Evolutionary conservation across 2,797 vertebrate genomes (phyloP), one percentile per base, ranked within the genome.

Genomic region (Ibycter americanus): DNA sequence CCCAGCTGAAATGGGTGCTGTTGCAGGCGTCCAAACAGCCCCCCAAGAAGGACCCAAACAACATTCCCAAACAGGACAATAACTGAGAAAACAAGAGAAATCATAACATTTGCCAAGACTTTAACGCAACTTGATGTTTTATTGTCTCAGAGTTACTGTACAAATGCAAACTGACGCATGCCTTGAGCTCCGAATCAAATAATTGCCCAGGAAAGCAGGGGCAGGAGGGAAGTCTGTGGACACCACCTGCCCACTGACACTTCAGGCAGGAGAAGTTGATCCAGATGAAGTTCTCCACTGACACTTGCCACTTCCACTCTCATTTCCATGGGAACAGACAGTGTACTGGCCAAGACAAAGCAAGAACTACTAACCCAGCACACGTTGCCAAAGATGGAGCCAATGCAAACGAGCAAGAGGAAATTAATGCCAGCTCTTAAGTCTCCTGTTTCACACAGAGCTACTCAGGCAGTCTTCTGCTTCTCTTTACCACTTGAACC

Each of bases 261-360:
- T 67, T 63, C 47, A 56, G 46, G 12, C 67, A 76, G 83, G n/a
- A 89, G 84, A 91, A 89, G 86, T 1, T 52, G 92, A 92, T 81
- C 65, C 89, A 78, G 55, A 74, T 0, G 0, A 90, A 91, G 76
- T 56, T 94, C 83, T 94, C 74, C 2, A 8, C 82, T 92, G 79
- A 78, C 76, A 96, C 47, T 87, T 54, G 67, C 74, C 59, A 85
- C 46, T 95, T 95, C 84, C 65, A 92, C 22, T 36, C 65, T 54
- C 66, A 95, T 93, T 90, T 95, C 95, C 92, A 94, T 70, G 88
- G 94, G 83, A 97, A 96, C 83, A 94, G 96, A 93, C 83, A 83
- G 31, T 52, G 71, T 68, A 80, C 1, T 23, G 62, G 81, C 94
- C 91, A 93, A 94, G 89, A 85, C 78, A 91, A 96, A 96, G 83